These are phyloP conservation scores for Mionectes macconnelli DNA, from an alignment of 2,113 vertebrate species.

Conservation along the genomic window DNA sequence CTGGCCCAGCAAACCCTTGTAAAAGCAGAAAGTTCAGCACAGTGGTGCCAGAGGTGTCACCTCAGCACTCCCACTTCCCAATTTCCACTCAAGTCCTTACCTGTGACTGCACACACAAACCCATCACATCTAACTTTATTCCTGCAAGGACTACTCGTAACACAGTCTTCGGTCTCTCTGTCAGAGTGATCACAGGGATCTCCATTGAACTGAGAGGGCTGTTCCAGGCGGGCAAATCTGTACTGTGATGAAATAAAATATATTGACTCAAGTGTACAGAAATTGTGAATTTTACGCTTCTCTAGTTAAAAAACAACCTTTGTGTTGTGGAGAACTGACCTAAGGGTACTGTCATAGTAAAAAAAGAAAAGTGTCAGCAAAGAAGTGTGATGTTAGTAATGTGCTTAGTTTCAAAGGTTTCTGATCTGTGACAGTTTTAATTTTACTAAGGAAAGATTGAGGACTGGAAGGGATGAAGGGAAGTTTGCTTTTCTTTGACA, in stretches of 20 bases:
- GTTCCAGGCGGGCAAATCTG: conserved; percentile 79
- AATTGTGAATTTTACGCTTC: not conserved
- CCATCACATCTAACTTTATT: conserved; percentile 83
- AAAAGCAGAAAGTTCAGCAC: not conserved
- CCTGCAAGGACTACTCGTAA: conserved; percentile 73
- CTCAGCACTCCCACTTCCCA: not conserved
- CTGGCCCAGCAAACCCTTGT: not conserved
- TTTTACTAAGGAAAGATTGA: not conserved
- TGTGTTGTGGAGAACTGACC: not conserved
- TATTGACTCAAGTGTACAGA: not conserved
- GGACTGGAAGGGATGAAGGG: conserved; percentile 19
- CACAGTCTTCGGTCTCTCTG: conserved; percentile 81
- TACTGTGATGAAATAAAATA: conserved; percentile 75
- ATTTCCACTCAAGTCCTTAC: conserved; percentile 52
- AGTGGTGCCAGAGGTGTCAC: not conserved
- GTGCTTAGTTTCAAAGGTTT: not conserved
- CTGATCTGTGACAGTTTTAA: not conserved
- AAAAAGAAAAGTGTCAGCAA: not conserved
- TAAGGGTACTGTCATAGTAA: not conserved
- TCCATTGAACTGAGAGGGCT: conserved; percentile 85
- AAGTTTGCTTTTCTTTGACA: conserved; percentile 41
- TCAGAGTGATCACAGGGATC: conserved; percentile 77
- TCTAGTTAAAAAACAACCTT: conserved; percentile 9
- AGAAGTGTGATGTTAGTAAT: not conserved
- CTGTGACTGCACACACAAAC: conserved; percentile 85